These are phyloP conservation scores for Brachypodius melanocephalos DNA, from an alignment of 2,113 vertebrate genomes.

Conservation along the genomic window DNA sequence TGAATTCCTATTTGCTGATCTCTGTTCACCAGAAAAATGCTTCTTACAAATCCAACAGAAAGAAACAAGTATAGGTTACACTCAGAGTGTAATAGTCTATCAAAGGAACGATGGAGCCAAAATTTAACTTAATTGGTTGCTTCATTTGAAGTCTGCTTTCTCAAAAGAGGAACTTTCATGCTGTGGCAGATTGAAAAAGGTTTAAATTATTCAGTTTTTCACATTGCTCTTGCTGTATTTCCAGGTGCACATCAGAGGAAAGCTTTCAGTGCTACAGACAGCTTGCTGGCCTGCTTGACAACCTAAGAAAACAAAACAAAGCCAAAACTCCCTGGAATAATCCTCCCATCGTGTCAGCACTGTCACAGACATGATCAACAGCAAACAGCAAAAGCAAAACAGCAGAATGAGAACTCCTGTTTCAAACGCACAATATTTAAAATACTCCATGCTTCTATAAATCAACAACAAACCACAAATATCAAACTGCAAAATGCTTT, in stretches of 20 bases:
- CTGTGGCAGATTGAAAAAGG: not conserved
- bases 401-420: not conserved
- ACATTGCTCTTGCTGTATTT: not conserved
- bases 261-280: not conserved
- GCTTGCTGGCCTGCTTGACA: not conserved
- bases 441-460: not conserved
- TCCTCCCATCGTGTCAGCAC: not conserved
- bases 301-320: not conserved
- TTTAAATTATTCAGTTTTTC: not conserved
- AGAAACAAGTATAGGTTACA: not conserved
- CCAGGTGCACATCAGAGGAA: not conserved
- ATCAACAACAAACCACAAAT: not conserved
- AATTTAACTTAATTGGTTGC: not conserved
- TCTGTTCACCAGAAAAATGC: not conserved
- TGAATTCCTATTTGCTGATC: not conserved
- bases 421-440: not conserved
- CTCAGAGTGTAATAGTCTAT: not conserved
- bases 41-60: not conserved
- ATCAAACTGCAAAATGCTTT: not conserved
- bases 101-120: not conserved
- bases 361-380: not conserved
- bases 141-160: not conserved
- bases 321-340: not conserved
- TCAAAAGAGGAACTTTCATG: not conserved
- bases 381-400: not conserved